Evolutionary conservation across 1,140 invertebrate genomes (phyloP).

Genomic region (Drosophila erecta): DNA sequence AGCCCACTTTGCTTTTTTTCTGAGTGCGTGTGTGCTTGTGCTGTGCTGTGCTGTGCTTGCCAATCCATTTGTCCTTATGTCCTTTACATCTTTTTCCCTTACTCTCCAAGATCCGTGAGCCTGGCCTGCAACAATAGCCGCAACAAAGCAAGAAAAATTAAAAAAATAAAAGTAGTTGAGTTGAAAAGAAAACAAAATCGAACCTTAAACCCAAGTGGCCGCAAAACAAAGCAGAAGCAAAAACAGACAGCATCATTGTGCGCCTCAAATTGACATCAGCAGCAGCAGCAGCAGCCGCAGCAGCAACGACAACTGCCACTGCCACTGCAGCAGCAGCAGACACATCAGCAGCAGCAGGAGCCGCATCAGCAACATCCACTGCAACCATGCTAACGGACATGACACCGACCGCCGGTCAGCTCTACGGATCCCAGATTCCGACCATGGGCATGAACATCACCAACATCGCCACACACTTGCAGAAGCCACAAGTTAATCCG

Average conservation of each 20-base stretch:
- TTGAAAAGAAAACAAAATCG: background rate
- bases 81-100: constrained; percentile 33
- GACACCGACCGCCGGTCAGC: constrained; percentile 86
- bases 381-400: constrained; percentile 86
- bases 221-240: background rate
- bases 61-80: constrained; percentile 19
- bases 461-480: constrained; percentile 83
- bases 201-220: constrained; percentile 9
- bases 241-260: constrained; percentile 62
- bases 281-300: constrained; percentile 25
- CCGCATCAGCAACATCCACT: constrained; percentile 30
- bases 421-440: constrained; percentile 86
- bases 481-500: constrained; percentile 84
- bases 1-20: constrained; percentile 54
- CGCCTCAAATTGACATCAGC: constrained; percentile 65
- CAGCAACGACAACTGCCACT: constrained; percentile 22
- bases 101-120: constrained; percentile 28
- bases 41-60: constrained; percentile 29
- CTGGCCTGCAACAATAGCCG: constrained; percentile 37
- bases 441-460: constrained; percentile 87
- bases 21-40: constrained; percentile 51
- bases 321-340: constrained; percentile 4
- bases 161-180: background rate
- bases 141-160: constrained; percentile 14
- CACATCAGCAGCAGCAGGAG: constrained; percentile 16